Base-by-base conservation (phyloP, 1,140 invertebrate genomes). In the Saccostrea cuccullata region DNA sequence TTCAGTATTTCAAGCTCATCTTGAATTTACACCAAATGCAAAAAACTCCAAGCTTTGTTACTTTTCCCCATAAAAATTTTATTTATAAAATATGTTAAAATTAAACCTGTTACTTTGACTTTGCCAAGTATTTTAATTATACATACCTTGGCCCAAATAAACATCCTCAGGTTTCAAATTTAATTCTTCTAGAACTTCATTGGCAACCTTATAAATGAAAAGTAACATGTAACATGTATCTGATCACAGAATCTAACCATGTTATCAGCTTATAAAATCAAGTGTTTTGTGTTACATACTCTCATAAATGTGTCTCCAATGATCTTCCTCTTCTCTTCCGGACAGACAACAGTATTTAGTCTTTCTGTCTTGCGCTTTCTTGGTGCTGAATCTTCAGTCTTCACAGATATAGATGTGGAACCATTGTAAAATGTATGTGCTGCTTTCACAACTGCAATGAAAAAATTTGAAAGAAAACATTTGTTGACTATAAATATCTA, bases 301-400 rank as follows among this genome's bases (percentile, higher is more conserved):
- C 97, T 97, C 88, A 99, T 98, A 95, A 99, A 99, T 86, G 99
- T 98, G 95, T 99, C 99, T 47, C 99, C 99, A 93, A 99, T 99
- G 91, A 99, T 99, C 96, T 98, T 98, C 83, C 99, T 96, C 94
- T 99, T 99, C 93, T 99, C 98, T 95, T 99, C 99, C 0, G 99
- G 99, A 94, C 97, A 97, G 0, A 96, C 96, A 2, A 98, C 97
- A 93, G 97, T 97, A 93, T 98, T 98, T 8, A 99, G 95, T 95
- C 98, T 97, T 92, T 97, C 97, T 13, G 98, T 99, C 94, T 97
- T 96, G 40, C 96, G 96, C 86, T 97, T 96, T 91, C 97, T 96
- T 6, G 96, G 96, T 55, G 93, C 95, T 20, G 95, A 94, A 87
- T 93, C 91, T n/a, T 84, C 94, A 60, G 95, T 96, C 90, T 97